Base-by-base conservation (phyloP, 2,888 invertebrate species). In the Argyresthia goedartella region DNA sequence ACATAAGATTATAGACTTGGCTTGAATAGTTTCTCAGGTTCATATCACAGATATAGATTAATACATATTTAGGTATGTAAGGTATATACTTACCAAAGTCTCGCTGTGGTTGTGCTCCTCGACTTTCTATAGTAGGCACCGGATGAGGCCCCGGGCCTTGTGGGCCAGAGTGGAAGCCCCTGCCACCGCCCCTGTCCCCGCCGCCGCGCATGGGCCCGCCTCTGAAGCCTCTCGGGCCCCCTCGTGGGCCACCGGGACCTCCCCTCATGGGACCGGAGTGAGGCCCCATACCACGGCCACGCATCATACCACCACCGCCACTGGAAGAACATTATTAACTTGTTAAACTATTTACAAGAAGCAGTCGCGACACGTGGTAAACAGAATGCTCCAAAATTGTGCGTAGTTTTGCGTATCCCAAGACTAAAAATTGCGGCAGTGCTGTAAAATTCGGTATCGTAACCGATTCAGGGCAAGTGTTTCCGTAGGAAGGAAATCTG, bases 141-240 rank as follows among this genome's bases (percentile, higher is more conserved):
- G 86, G 86, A 59, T 86, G 86, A 4, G 86, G 85, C 7, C 86
- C 86, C 0, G 86, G 86, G 0, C 85, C 86, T 56, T 82, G 85
- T 0, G 85, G 85, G 1, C 81, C 81, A 0, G 79, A 81, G 1
- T 76, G 78, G 56, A 85, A 85, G 45, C 76, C 68, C 9, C 85
- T 73, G 0, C 81, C 81, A n/a, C 85, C 76, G 43, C 81, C 68
- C 6, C 78, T 84, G 1, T 80, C 82, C n/a, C 80, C 74, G n/a
- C n/a, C n/a, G 16, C 82, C 82, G 11, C 85, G 73, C 81, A 81
- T 81, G 0, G 81, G 81, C 0, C 76, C 81, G 4, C 82, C 85
- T 11, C 84, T 75, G 53, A 81, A 84, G 0, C 84, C 84, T 45
- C 85, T 69, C 8, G 82, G 82, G 0, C 79, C 81, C 1, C 82